Evolutionary conservation across 2,797 vertebrate species (phyloP), one percentile per base, ranked within the genome.

Genomic region (Syndactyla subalaris): DNA sequence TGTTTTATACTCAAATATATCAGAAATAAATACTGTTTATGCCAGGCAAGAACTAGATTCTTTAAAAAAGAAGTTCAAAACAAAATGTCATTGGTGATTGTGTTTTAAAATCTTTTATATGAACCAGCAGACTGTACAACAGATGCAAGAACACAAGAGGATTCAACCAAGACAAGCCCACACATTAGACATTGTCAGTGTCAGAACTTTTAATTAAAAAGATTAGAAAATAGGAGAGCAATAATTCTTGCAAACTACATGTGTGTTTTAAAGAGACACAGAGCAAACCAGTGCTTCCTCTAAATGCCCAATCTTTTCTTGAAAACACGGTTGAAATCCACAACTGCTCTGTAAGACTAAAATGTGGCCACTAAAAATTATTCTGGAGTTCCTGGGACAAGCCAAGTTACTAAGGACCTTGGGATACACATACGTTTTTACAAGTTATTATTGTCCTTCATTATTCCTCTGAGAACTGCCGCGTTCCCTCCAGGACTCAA

Each of bases 111-210:
- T 55, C 22, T 65, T 86, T 62, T 43, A 41, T 32, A 43, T 46
- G 72, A 92, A 72, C 71, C 51, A 92, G 78, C 91, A 95, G 93
- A 89, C 81, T 92, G 83, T 55, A 52, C 55, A 77, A 58, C 84
- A 96, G 92, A 96, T 93, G 93, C 81, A 77, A 58, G 66, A 91
- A 94, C 63, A 80, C 75, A 76, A 81, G 59, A 88, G 48, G 54
- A 91, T 92, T 92, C 67, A 91, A 76, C 55, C 65, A 87, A 93
- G 81, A 76, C 72, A 90, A 95, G 55, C 89, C 84, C 77, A 95
- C 59, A 70, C 83, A 70, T 49, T 88, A 77, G 76, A 58, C 52
- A 75, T 9, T 82, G 59, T 63, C 68, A 94, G 41, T 59, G 65
- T 86, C 75, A 68, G 63, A 72, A 55, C 7, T 66, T 66, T 84